phyloP scores from a whole-genome alignment of 2,113 vertebrate species.

The Callionymus lyra region DNA sequence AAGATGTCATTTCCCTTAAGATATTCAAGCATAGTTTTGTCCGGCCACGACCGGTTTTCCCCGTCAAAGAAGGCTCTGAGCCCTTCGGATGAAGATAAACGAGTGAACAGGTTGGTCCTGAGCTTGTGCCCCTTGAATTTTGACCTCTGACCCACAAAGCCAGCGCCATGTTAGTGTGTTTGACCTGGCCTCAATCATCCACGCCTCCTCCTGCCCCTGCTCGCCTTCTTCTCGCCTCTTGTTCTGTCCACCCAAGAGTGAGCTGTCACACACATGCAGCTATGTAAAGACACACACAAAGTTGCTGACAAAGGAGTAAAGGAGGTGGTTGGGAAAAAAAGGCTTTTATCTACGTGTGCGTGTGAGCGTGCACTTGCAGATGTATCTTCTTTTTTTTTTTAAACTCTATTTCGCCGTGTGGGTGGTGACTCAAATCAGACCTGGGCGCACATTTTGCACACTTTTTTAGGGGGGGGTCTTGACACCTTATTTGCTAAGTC shows the following conservation, averaged over 20 bases:
- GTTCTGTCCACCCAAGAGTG: slow-evolving; percentile 26
- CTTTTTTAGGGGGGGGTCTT: slow-evolving; percentile 41
- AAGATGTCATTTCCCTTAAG: no score
- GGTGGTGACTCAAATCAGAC: slow-evolving; percentile 55
- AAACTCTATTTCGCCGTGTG: slow-evolving; percentile 37
- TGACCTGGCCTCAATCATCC: slow-evolving; percentile 35
- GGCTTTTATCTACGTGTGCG: slow-evolving; percentile 18
- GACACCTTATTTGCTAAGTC: slow-evolving; percentile 37
- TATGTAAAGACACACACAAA: slow-evolving; percentile 19
- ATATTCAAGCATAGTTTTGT: slow-evolving; percentile 7
- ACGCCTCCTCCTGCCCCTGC: slow-evolving; percentile 19
- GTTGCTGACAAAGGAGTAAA: slow-evolving; percentile 31
- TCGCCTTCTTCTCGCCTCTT: slow-evolving; percentile 19
- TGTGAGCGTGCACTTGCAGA: slow-evolving; percentile 14
- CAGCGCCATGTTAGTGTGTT: slow-evolving; percentile 38
- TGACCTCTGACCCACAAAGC: slow-evolving; percentile 43
- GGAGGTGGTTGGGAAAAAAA: slow-evolving; percentile 23
- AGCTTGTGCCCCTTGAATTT: slow-evolving; percentile 43
- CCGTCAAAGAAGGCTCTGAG: slow-evolving; percentile 18
- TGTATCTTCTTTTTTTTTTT: slow-evolving; percentile 32
- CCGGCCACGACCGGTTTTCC: slow-evolving; percentile 25
- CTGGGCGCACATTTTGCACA: slow-evolving; percentile 18
- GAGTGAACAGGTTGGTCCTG: slow-evolving; percentile 17
- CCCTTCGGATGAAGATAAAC: slow-evolving; percentile 40
- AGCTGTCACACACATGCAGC: slow-evolving; percentile 33